Conservation (phyloP, 1,140 invertebrate genomes). For the Ceratoteleas bidentatus region DNA sequence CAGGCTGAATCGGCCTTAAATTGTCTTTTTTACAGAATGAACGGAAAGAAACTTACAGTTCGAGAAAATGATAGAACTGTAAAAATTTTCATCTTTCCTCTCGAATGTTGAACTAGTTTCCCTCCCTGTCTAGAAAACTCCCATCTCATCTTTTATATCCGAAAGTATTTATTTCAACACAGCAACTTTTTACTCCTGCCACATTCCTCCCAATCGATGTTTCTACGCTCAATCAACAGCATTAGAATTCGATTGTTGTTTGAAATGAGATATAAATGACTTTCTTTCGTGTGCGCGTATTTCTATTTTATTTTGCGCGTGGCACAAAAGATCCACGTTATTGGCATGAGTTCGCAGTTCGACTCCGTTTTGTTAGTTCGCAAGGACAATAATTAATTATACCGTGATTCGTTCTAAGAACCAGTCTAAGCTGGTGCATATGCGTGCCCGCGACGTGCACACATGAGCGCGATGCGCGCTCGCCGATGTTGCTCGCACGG, state of each 20-base stretch:
- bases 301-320: conserved; percentile 36
- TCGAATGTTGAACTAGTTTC: too few relatives aligned
- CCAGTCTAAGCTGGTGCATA: conserved; percentile 76
- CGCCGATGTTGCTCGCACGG: conserved; percentile 63
- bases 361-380: conserved; percentile 74
- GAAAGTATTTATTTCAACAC: too few relatives aligned
- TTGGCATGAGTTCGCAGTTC: conserved; percentile 59
- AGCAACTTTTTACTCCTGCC: not conserved
- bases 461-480: conserved; percentile 61
- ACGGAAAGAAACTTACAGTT: too few relatives aligned
- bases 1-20: too few relatives aligned
- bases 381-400: conserved; percentile 79
- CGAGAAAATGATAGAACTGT: too few relatives aligned
- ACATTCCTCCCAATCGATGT: conserved; percentile 10
- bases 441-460: too few relatives aligned
- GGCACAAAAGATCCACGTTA: conserved; percentile 59
- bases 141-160: too few relatives aligned
- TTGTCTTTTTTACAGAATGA: too few relatives aligned
- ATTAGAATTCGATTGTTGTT: conserved; percentile 55
- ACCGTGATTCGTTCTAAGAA: conserved; percentile 78
- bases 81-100: too few relatives aligned
- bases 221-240: conserved; percentile 43
- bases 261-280: conserved; percentile 51
- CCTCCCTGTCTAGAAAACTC: too few relatives aligned
- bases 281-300: conserved; percentile 48